Base-by-base conservation (phyloP, 2,888 invertebrate genomes). In the Saturnia japonica region DNA sequence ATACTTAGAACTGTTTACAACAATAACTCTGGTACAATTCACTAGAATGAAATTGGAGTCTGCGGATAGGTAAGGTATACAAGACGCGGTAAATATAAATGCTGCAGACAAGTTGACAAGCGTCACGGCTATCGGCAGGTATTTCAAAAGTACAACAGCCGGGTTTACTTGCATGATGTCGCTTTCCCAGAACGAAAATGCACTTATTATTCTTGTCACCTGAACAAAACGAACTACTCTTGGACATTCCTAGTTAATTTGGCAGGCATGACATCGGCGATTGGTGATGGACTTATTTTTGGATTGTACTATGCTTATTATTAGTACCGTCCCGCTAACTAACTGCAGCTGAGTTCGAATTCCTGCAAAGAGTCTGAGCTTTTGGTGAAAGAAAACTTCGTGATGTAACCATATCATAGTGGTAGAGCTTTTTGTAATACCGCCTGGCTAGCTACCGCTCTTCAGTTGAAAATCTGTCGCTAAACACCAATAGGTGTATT, bases 81-180 rank as follows among this genome's bases (percentile, higher is more conserved):
- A 93, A 0, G 87, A 84, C 73, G 84, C 85, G 34, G 79, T 78
- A 71, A 91, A 92, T 6, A 91, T 81, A n/a, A 89, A 83, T 0
- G 93, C 85, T 0, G 93, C 85, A 0, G 87, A 86, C n/a, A 89
- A 80, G 77, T 93, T 94, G 14, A 91, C 88, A 25, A 92, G 76
- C 0, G 91, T 87, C 22, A 91, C 28, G 0, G 90, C 90, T 67
- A 91, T 77, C 1, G 93, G 93, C 19, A 94, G 77, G 72, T 88
- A 93, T 82, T 93, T 93, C 19, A 92, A 69, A 16, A 94, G 78
- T 1, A 89, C 87, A 4, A 91, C 85, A 1, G 85, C 83, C 64
- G 89, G 85, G 75, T 87, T 93, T 67, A 88, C 84, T 67, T 83
- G 82, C 89, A 93, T 90, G 80, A 94, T 92, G 72, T 93, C 85